phyloP scores from a whole-genome alignment of 1,140 invertebrate genomes.

The Acyrthosiphon pisum region DNA sequence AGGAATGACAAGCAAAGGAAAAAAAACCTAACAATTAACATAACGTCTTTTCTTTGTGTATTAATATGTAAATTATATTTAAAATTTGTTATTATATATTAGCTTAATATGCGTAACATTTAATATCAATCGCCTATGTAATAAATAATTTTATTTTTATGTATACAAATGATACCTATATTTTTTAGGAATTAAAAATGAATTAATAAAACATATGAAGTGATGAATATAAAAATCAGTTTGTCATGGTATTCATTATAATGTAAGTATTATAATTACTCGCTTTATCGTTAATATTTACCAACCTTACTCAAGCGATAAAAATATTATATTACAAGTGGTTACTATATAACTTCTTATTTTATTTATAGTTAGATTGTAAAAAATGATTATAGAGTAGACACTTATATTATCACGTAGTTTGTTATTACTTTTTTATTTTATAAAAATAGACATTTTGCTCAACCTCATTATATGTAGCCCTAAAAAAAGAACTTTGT shows the following conservation, averaged over 20 bases:
- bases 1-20: background rate
- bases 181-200: background rate
- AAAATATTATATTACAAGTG: slow-evolving; percentile 18
- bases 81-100: background rate
- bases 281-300: background rate
- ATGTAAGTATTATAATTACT: background rate
- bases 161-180: background rate
- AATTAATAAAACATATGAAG: background rate
- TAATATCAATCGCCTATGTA: background rate
- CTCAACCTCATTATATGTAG: background rate
- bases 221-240: background rate
- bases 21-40: background rate
- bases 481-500: background rate
- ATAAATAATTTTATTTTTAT: no score
- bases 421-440: slow-evolving; percentile 30
- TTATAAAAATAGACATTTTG: background rate
- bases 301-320: background rate
- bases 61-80: background rate
- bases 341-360: background rate
- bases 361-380: background rate
- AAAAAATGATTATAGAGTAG: background rate
- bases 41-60: background rate
- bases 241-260: background rate
- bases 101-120: background rate
- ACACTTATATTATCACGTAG: background rate